Conservation (phyloP, 2,797 vertebrate genomes). For the Lagorchestes hirsutus region DNA sequence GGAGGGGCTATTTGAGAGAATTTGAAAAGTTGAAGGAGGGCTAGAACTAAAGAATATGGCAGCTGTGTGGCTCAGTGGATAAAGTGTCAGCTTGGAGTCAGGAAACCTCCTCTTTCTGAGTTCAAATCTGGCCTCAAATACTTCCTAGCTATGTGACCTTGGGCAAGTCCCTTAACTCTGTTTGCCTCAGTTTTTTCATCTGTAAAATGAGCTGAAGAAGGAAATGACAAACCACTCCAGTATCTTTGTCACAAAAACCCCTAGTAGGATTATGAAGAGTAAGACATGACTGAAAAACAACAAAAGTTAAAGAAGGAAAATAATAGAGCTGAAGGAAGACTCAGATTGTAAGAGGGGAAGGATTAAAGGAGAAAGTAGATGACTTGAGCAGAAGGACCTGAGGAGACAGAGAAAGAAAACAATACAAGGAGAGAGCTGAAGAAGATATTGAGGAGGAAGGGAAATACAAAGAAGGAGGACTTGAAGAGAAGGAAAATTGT, state of each 20-base stretch:
- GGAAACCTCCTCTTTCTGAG: not conserved
- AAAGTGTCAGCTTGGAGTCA: not conserved
- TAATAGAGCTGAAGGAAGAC: too few relatives aligned
- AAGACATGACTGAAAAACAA: not conserved
- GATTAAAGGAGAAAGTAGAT: not conserved
- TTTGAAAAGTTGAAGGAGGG: not conserved
- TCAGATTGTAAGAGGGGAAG: not conserved
- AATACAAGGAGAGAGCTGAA: not conserved
- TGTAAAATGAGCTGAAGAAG: not conserved
- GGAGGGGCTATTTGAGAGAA: not conserved
- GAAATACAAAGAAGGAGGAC: not conserved
- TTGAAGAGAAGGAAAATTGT: not conserved
- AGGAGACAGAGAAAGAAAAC: not conserved
- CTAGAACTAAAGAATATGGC: not conserved
- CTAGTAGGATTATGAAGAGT: not conserved
- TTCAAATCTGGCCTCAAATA: not conserved
- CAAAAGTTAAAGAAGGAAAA: not conserved
- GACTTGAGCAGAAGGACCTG: not conserved
- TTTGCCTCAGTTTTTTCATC: not conserved
- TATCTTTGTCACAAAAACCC: not conserved
- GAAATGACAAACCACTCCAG: not conserved
- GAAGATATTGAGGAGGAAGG: not conserved
- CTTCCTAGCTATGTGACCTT: not conserved
- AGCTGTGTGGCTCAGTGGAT: not conserved
- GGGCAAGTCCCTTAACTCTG: not conserved